Base-by-base conservation (phyloP, 2,888 invertebrate species). In the Volucella zonaria region DNA sequence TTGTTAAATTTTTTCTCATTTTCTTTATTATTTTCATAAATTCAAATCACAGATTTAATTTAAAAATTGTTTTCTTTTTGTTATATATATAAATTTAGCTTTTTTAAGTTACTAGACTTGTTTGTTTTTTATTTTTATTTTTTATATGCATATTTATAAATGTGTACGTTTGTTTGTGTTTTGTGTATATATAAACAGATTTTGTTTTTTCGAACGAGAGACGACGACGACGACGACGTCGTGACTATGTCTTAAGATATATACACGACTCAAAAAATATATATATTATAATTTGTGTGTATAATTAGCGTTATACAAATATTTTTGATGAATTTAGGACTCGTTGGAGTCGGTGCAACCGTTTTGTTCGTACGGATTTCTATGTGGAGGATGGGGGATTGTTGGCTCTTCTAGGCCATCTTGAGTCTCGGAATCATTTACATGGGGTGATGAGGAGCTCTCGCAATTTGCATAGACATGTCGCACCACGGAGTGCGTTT, bases 381-480 rank as follows among this genome's bases (percentile, higher is more conserved):
- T 67, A 49, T 68, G 61, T 2, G 62, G 18, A 2, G 18, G n/a
- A 14, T n/a, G 12, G 12, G 18, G 43, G 12, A n/a, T 15, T 23
- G 62, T 12, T 11, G 51, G 52, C 14, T 85, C 81, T 47, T 75
- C 81, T 12, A 80, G 67, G 18, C 68, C 77, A 9, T 74, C 82
- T 3, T 87, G 73, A 52, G 90, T 89, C 75, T 90, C 90, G 42
- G 89, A 89, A 86, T 90, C 89, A 47, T 89, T 89, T n/a, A 90
- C 89, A 82, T 91, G 90, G 14, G 92, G 92, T 77, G 91, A 91
- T 0, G 90, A 91, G 15, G 90, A 90, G 80, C 90, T 91, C 82
- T 91, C 91, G 86, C 91, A 91, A 59, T 90, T 91, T 38, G 91
- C 91, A 86, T 92, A 92, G 10, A 92, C 91, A 88, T 92, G 91